phyloP scores from a whole-genome alignment of 2,888 invertebrate species.

The Mechanitis messenoides region DNA sequence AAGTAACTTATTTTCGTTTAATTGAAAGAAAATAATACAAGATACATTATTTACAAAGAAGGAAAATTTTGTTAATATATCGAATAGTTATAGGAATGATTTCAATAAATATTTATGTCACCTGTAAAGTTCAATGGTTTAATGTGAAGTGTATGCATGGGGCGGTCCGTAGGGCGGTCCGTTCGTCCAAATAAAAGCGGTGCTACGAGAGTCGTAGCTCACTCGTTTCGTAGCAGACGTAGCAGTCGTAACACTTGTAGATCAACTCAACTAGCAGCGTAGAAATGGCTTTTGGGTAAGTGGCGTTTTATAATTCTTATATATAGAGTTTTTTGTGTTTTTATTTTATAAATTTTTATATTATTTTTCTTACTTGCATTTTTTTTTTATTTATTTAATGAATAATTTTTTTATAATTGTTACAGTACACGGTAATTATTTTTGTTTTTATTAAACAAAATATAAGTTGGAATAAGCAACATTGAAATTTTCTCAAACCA shows the following conservation, averaged over 20 bases:
- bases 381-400: too few species aligned
- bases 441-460: too few species aligned
- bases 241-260: conserved; percentile 24
- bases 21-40: background rate
- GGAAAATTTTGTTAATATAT: background rate
- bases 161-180: conserved; percentile 45
- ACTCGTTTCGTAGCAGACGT: conserved; percentile 36
- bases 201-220: conserved; percentile 41
- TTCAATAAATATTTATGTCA: conserved; percentile 13
- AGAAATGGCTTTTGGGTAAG: conserved; percentile 49
- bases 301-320: conserved; percentile 20
- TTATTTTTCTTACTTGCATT: background rate
- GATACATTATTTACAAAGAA: background rate
- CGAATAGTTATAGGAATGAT: background rate
- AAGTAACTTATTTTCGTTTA: background rate
- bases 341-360: background rate
- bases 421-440: too few species aligned
- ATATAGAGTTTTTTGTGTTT: conserved; percentile 10
- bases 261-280: conserved; percentile 36
- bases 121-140: conserved; percentile 2
- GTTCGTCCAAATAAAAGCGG: conserved; percentile 54
- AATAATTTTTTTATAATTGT: too few species aligned
- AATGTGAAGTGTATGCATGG: conserved; percentile 33
- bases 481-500: too few species aligned
- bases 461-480: too few species aligned